Base-by-base conservation (phyloP, 2,113 vertebrate species). In the Cavia aperea region DNA sequence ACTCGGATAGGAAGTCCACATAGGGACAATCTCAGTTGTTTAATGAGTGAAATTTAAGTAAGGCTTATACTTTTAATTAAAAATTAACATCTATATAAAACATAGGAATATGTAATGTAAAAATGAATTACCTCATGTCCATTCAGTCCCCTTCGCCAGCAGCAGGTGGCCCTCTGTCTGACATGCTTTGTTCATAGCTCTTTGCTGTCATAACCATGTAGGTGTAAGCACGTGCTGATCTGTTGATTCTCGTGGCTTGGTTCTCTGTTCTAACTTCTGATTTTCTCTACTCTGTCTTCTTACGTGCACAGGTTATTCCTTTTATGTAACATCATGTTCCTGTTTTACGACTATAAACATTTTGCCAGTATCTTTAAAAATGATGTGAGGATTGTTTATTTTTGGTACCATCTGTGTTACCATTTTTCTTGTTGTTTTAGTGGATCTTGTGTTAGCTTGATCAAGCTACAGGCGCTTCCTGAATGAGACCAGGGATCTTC, bases 11-110 rank as follows among this genome's bases (percentile, higher is more conserved):
- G 82, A 88, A n/a, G 60, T 49, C 31, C 72, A 1, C 19, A 18
- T 90, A 11, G 19, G 24, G 62, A 31, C 8, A 19, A 21, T 49
- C 19, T 89, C 49, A 77, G 88, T 51, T 75, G 51, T 81, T 77
- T 72, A 58, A 18, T 77, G 87, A 79, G 86, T 56, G 31, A 68
- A 31, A 81, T 94, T 83, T 93, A 95, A 83, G 63, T 51, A 91
- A 89, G 39, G 10, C 78, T 78, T 90, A 43, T 29, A 88, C 66
- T 95, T 94, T 92, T 73, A 91, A 51, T 82, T 26, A 81, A 89
- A 65, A 77, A 63, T 81, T 29, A 81, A n/a, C 62, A 60, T 9
- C 79, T 65, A 65, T 81, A 60, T 77, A 92, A 75, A 89, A n/a
- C 78, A 60, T 31, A 91, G 60, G 68, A 63, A 70, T 18, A 0